A percentile compares a stretch with the other conserved stretches of the same genome.
Evolutionary conservation across 92 coral and sea anemone genomes (phyloP).

Genomic region (Plumapathes pennacea): DNA sequence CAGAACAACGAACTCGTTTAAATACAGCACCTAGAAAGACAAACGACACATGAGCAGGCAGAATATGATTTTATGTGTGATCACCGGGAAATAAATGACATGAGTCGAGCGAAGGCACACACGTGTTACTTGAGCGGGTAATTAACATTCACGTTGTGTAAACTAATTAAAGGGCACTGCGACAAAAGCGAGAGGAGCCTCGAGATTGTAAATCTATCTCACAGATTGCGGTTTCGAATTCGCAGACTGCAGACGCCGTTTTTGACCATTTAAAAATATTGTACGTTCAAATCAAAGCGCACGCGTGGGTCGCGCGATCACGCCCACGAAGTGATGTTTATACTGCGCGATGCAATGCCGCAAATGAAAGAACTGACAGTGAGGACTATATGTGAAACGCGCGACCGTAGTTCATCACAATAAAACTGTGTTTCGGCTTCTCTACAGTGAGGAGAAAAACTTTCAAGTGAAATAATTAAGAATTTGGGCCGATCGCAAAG

Average conservation of each 20-base stretch:
- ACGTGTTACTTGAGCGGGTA: conserved; percentile 45
- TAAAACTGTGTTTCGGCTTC: no score
- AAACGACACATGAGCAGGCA: conserved; percentile 18
- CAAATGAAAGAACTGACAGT: no score
- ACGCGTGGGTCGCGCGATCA: no score
- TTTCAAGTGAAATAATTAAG: no score
- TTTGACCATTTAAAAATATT: no score
- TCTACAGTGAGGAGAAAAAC: no score
- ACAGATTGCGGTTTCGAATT: conserved; percentile 23
- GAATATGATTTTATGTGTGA: conserved; percentile 37
- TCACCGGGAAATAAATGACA: conserved; percentile 25
- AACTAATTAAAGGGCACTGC: conserved; percentile 70
- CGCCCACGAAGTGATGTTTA: no score
- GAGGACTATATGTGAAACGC: no score
- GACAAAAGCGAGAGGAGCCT: conserved; percentile 16
- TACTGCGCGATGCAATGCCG: no score
- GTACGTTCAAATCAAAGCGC: no score
- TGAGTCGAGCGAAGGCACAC: conserved; percentile 55
- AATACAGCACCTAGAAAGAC: conserved; percentile 72
- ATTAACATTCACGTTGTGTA: conserved; percentile 80
- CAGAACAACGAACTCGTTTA: conserved; percentile 84
- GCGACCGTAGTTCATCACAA: no score
- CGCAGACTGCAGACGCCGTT: neutral
- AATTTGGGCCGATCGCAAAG: no score
- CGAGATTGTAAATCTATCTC: conserved; percentile 16